Percentiles rank a stretch among this genome's conserved stretches.
Evolutionary conservation across 2,113 vertebrate genomes (phyloP).

Genomic region (Ovis canadensis): DNA sequence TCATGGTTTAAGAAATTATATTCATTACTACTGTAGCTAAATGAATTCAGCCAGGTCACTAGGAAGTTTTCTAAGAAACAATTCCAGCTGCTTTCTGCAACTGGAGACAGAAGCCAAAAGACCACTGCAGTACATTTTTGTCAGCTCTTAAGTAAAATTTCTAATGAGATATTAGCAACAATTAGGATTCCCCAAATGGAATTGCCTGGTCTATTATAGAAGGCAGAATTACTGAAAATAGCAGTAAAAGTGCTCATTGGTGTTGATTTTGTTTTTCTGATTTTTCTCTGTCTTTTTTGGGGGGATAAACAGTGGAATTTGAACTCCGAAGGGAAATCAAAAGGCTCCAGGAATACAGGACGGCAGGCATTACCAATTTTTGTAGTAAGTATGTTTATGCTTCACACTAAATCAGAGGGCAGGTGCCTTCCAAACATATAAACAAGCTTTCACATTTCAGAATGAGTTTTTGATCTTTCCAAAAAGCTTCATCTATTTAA

Average conservation of each 20-base stretch:
- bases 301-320: constrained; percentile 90
- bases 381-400: constrained; percentile 88
- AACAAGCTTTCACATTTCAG: background rate
- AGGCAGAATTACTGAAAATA: constrained; percentile 32
- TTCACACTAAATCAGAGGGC: background rate
- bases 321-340: constrained; percentile 94
- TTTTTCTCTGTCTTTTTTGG: constrained; percentile 46
- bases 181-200: background rate
- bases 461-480: constrained; percentile 11
- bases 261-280: constrained; percentile 38
- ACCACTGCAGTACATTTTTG: background rate
- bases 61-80: background rate
- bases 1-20: background rate
- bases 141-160: constrained; percentile 27
- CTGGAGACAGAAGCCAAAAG: background rate
- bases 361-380: constrained; percentile 95
- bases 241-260: background rate
- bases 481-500: background rate
- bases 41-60: constrained; percentile 6
- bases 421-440: background rate
- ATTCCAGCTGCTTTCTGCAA: background rate
- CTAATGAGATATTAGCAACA: background rate
- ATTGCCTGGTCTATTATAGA: background rate
- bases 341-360: constrained; percentile 94
- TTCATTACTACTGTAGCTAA: background rate